Base-by-base conservation (phyloP, 2,113 vertebrate species). In the Pipra filicauda region DNA sequence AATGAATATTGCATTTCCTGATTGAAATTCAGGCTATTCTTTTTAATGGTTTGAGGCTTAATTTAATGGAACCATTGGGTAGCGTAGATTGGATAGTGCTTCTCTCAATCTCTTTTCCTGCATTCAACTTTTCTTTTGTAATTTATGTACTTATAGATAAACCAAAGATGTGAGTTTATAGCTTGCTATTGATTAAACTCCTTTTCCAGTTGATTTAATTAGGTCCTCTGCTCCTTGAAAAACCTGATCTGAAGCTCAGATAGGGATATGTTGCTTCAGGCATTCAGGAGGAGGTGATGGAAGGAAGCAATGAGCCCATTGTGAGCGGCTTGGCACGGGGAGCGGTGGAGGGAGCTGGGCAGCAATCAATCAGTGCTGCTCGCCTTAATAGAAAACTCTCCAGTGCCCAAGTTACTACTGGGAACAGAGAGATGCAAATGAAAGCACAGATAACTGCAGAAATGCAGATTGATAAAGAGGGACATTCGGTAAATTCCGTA, bases 121-220 rank as follows among this genome's bases (percentile, higher is more conserved):
- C 33, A 35, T 71, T 93, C 72, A 92, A 82, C 92, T 77, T 94
- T 87, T 83, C 87, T 67, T 70, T 37, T 78, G 48, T 85, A 96
- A 91, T 97, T 95, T 96, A 90, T 92, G 31, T 89, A 85, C 75
- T 92, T 95, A 52, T 12, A 92, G 93, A 92, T 96, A 76, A 91
- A 95, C 95, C 72, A 95, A 93, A 95, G 65, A 73, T 70, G 62
- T n/a, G 67, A 78, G 58, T 88, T 89, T 92, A 95, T 74, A 88
- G 75, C 81, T 80, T 88, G 33, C 67, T 94, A 95, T 97, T 93
- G 91, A 97, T 97, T 95, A 92, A 93, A 39, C 43, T 90, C 46
- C 62, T 94, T 88, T 92, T 94, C n/a, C 65, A 86, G 79, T 87
- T 96, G 85, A 95, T 95, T 95, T 96, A 96, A 96, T 96, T 96